Percentiles rank a stretch among this genome's conserved stretches.
Evolutionary conservation across 2,888 invertebrate genomes (phyloP).

Genomic region (Pheosia tremula): DNA sequence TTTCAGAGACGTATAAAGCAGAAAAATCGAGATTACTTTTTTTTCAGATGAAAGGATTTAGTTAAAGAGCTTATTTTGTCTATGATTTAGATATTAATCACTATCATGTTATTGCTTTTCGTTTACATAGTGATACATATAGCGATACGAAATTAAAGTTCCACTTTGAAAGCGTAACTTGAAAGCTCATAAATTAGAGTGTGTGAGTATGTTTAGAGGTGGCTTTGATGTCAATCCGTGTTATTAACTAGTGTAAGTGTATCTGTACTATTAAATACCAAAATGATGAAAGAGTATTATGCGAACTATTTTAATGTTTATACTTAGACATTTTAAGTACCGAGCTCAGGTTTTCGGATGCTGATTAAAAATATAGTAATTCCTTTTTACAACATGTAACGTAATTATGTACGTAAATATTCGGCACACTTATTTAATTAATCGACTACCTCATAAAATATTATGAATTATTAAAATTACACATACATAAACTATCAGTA

Average conservation of each 20-base stretch:
- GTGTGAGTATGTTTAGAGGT: background rate
- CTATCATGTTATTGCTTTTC: background rate
- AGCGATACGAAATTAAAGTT: background rate
- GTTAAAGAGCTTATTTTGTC: no score
- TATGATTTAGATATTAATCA: no score
- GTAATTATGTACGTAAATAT: background rate
- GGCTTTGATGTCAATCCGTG: background rate
- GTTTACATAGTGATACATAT: background rate
- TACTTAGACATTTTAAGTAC: no score
- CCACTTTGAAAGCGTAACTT: background rate
- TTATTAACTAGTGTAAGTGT: background rate
- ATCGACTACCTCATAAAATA: constrained; percentile 6
- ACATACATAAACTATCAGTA: no score
- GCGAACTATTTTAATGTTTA: no score
- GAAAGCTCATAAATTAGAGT: background rate
- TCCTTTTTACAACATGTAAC: no score
- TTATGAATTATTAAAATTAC: constrained; percentile 14
- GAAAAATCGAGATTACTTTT: no score
- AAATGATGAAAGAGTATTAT: background rate
- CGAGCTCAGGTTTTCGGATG: no score
- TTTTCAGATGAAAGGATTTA: no score
- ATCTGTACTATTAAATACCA: background rate
- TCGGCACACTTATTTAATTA: constrained; percentile 19
- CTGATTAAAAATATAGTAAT: no score
- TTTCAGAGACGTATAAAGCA: no score